Evolutionary conservation across 2,888 invertebrate species (phyloP), one percentile per base, ranked within the genome.

Genomic region (Brachyptera risi): DNA sequence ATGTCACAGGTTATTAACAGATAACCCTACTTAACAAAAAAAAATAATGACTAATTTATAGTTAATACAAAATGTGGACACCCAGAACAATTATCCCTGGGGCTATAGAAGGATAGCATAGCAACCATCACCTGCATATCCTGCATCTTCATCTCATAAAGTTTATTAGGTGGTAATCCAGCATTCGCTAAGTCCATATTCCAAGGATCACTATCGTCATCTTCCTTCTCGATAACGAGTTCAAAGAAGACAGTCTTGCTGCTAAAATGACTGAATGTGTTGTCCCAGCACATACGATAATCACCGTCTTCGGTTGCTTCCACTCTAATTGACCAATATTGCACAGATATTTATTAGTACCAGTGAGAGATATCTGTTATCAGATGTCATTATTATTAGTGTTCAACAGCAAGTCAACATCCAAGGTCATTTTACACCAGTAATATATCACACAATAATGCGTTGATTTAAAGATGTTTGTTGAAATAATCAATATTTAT

Each of bases 261-360:
- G 66, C 90, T 89, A 70, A 89, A 91, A n/a, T 84, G 76, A 72
- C 91, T 92, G 73, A 88, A 89, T 0, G 83, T 85, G 73, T 95
- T 95, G 72, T 94, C 94, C 69, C 94, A 92, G 70, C 95, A 95
- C 69, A 94, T 83, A 64, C 85, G 82, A 72, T 89, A 92, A 71
- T 91, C 91, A 0, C 93, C 94, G 4, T 81, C 77, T 44, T 77
- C 70, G 0, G 73, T 67, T 1, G 83, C 81, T 0, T 83, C 81
- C 65, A 84, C 76, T 2, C 77, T 78, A 68, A n/a, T 69, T 68
- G n/a, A n/a, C n/a, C 11, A 31, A n/a, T 5, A 37, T 3, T 24
- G 13, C n/a, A 26, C 5, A 54, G 26, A 26, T 31, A n/a, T 37
- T 38, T 21, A 23, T 27, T 21, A 37, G 11, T 21, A 2, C 3